Evolutionary conservation across 2,797 vertebrate species (phyloP).

Genomic region (Acestrorhynchus altus): DNA sequence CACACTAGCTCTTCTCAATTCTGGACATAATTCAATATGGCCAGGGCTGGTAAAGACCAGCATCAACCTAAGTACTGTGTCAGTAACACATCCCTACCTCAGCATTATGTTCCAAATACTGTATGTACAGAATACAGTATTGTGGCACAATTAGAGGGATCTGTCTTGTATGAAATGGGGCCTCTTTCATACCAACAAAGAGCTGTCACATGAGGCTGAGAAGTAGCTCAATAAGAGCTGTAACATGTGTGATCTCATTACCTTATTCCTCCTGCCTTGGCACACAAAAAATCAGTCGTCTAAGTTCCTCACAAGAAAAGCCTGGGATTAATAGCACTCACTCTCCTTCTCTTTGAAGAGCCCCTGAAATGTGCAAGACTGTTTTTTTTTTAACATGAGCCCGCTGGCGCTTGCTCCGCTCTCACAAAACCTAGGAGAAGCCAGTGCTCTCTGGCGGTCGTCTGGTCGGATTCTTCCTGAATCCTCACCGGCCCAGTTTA

Average conservation of each 20-base stretch:
- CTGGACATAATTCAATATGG: neutral
- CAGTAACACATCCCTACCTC: neutral
- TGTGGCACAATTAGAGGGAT: constrained; percentile 18
- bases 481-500: constrained; percentile 46
- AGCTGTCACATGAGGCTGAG: constrained; percentile 37
- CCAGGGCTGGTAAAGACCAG: neutral
- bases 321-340: constrained; percentile 70
- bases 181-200: constrained; percentile 45
- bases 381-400: constrained; percentile 35
- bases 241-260: constrained; percentile 51
- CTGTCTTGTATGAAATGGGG: constrained; percentile 23
- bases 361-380: constrained; percentile 31
- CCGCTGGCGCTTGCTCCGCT: constrained; percentile 29
- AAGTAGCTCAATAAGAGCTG: constrained; percentile 44
- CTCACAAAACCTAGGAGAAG: constrained; percentile 19
- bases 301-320: constrained; percentile 57
- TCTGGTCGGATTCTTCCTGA: constrained; percentile 38
- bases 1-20: neutral
- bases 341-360: constrained; percentile 52
- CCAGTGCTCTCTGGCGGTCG: constrained; percentile 23
- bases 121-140: neutral
- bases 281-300: constrained; percentile 49
- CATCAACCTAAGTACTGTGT: neutral
- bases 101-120: neutral
- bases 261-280: constrained; percentile 36